phyloP scores from a whole-genome alignment of 1,140 invertebrate genomes.

The Ectropis grisescens region DNA sequence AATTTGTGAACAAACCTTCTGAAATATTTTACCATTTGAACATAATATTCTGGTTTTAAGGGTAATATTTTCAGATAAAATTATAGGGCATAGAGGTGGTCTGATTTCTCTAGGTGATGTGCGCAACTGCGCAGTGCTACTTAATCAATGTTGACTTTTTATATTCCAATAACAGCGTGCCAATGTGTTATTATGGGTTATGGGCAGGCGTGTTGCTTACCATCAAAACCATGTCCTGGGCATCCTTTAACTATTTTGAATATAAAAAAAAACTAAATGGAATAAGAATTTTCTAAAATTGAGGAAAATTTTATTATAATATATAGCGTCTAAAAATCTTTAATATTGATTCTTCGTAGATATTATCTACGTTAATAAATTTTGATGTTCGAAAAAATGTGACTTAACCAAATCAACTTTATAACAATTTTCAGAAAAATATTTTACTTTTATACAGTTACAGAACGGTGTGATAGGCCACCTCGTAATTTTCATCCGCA shows the following conservation, averaged over 20 bases:
- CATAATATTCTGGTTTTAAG: neutral
- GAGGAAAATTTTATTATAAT: neutral
- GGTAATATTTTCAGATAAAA: too few relatives aligned
- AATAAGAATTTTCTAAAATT: too few relatives aligned
- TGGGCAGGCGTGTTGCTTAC: too few relatives aligned
- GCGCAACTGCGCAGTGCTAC: too few relatives aligned
- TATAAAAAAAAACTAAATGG: too few relatives aligned
- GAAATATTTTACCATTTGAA: neutral
- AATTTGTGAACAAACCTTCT: neutral
- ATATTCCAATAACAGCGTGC: too few relatives aligned
- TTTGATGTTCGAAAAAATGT: neutral
- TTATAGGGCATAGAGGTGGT: too few relatives aligned
- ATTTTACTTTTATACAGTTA: conserved; percentile 3
- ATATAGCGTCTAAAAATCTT: neutral
- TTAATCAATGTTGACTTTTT: too few relatives aligned
- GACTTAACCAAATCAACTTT: neutral
- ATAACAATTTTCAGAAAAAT: conserved; percentile 1
- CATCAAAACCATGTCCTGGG: too few relatives aligned
- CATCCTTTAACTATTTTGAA: too few relatives aligned
- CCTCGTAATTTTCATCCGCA: conserved; percentile 15
- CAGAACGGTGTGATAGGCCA: conserved; percentile 10
- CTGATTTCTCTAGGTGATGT: neutral
- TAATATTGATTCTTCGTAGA: neutral
- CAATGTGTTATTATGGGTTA: too few relatives aligned
- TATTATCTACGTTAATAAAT: too few relatives aligned